These are phyloP conservation scores for Lucinisca nassula DNA, from an alignment of 2,888 invertebrate genomes.

Conservation along the genomic window DNA sequence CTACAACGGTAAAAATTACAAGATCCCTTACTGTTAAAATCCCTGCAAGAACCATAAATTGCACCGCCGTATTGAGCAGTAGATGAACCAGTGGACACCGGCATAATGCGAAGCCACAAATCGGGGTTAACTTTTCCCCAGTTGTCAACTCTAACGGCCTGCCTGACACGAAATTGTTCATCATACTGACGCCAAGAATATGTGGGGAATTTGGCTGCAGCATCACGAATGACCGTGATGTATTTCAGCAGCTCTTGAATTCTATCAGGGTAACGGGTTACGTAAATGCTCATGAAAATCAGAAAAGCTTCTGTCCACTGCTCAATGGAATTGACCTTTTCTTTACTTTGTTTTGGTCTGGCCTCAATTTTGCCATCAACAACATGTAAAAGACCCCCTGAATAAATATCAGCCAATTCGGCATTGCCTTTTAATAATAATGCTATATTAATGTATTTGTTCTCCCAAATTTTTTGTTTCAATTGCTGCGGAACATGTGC, in stretches of 20 bases:
- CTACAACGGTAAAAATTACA: neutral
- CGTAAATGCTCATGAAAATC: constrained; percentile 7
- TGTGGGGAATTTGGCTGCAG: neutral
- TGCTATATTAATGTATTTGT: neutral
- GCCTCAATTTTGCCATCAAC: neutral
- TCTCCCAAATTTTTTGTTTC: neutral
- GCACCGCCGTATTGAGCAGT: too few species aligned
- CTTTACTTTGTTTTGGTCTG: neutral
- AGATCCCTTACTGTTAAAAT: neutral
- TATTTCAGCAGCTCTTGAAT: constrained; percentile 18
- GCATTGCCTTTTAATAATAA: neutral
- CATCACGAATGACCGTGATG: neutral
- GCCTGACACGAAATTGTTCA: constrained; percentile 22
- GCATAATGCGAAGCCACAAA: constrained; percentile 45
- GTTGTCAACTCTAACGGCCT: neutral
- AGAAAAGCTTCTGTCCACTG: neutral
- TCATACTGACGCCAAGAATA: constrained; percentile 1
- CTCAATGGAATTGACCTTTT: neutral
- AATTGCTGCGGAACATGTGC: neutral
- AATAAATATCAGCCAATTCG: neutral
- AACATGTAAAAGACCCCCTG: neutral
- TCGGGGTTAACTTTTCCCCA: constrained; percentile 38
- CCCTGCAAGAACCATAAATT: neutral
- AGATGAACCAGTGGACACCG: too few species aligned
- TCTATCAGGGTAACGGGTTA: neutral